Base-by-base conservation (phyloP, 2,888 invertebrate species). In the Aethes cnicana region DNA sequence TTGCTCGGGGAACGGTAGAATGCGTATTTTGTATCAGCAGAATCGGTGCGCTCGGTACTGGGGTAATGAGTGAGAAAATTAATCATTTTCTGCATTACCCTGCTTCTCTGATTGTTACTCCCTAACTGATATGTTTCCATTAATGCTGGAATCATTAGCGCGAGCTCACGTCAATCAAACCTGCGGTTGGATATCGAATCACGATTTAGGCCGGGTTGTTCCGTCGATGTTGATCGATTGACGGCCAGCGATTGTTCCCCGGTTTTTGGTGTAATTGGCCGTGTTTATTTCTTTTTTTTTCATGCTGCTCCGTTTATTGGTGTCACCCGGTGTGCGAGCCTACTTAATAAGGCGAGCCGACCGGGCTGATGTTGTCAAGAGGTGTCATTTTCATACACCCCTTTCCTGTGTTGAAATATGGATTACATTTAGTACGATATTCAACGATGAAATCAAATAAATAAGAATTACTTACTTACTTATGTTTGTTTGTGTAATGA, bases 191-290 rank as follows among this genome's bases (percentile, higher is more conserved):
- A 25, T 33, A 52, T 52, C 37, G 36, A 52, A 52, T 52, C 46
- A 46, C 39, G 32, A 39, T 52, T 48, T 39, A 52, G 52, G 52
- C 18, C 44, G 26, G 26, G 33, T 39, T 46, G 39, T 52, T 44
- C 35, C 37, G 36, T 25, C 35, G 39, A 20, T 18, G 30, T 44
- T 56, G 56, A 56, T 56, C 47, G 56, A 56, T 56, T 32, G 37
- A 46, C 53, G 37, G 20, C 39, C 39, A 30, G 47, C 42, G 41
- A 36, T 61, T 59, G 62, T 63, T 54, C 39, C 61, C 62, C 56
- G 53, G 55, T 65, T 61, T 62, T 41, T 53, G 49, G 61, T 65
- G 64, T 64, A 71, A 73, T 68, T 66, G 62, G 48, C 46, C 55
- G 44, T 48, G 46, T 47, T 54, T 52, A 52, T 33, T 52, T 42